A percentile compares a stretch with the other conserved stretches of the same genome.
These are phyloP conservation scores for Redunca redunca DNA, from an alignment of 2,113 vertebrate species.

Conservation along the genomic window DNA sequence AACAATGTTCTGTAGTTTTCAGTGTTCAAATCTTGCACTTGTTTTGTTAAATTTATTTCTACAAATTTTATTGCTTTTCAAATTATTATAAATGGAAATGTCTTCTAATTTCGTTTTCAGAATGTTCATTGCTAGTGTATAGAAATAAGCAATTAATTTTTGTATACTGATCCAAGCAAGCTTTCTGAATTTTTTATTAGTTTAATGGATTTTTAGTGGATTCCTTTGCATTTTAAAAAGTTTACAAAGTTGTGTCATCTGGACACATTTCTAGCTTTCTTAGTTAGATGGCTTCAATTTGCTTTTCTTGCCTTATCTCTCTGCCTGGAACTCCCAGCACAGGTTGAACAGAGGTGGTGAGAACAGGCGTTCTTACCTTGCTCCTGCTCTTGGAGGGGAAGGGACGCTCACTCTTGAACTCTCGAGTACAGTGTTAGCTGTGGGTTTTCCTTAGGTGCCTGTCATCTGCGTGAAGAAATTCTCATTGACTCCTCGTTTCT, in stretches of 20 bases:
- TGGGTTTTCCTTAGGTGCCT: not conserved
- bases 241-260: not conserved
- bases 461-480: not conserved
- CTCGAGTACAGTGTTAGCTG: rapidly evolving
- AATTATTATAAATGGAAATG: not conserved
- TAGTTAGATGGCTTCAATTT: not conserved
- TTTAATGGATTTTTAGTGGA: not conserved
- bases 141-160: not conserved
- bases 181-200: not conserved
- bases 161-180: not conserved
- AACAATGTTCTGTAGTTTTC: not conserved
- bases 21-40: not conserved
- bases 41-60: not conserved
- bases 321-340: not conserved
- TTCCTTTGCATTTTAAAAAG: not conserved
- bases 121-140: not conserved
- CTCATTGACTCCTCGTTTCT: not conserved
- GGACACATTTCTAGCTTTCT: not conserved
- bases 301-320: not conserved
- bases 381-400: not conserved
- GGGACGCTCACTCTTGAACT: not conserved
- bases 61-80: not conserved
- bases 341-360: rapidly evolving
- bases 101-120: not conserved
- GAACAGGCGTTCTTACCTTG: not conserved